Conservation (phyloP, 2,113 vertebrate genomes). For the Excalfactoria chinensis region DNA sequence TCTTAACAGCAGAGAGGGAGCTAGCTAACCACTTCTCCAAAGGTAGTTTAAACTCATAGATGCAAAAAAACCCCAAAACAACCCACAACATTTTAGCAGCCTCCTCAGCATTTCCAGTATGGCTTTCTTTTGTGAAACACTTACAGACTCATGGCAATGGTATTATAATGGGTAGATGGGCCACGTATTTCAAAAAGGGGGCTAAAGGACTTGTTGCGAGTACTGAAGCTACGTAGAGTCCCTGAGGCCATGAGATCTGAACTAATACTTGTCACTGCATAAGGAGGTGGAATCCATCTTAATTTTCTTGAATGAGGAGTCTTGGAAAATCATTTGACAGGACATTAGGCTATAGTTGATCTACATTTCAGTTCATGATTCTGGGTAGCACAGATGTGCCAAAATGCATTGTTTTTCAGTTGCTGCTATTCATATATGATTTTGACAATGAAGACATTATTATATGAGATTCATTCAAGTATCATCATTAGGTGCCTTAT, state of each 20-base stretch:
- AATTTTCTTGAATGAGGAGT: background rate
- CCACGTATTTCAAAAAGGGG: background rate
- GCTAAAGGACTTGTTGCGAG: background rate
- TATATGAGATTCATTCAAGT: background rate
- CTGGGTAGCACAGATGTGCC: constrained; percentile 5
- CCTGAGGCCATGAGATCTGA: background rate
- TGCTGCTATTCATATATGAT: background rate
- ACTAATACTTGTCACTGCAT: background rate
- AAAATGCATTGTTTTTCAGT: background rate
- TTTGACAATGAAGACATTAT: constrained; percentile 16
- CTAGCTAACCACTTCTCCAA: background rate
- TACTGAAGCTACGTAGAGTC: background rate
- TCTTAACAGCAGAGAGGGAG: background rate
- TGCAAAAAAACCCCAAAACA: background rate
- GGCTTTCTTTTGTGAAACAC: background rate
- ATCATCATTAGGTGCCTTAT: background rate
- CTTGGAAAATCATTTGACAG: constrained; percentile 24
- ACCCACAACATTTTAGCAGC: background rate
- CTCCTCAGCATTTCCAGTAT: background rate
- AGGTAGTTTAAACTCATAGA: background rate
- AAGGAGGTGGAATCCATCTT: background rate
- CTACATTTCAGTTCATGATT: background rate
- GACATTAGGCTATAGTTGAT: constrained; percentile 3
- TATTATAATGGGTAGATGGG: background rate
- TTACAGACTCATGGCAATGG: background rate